phyloP scores from a whole-genome alignment of 64 coral and sea anemone genomes.

The Actinia tenebrosa region DNA sequence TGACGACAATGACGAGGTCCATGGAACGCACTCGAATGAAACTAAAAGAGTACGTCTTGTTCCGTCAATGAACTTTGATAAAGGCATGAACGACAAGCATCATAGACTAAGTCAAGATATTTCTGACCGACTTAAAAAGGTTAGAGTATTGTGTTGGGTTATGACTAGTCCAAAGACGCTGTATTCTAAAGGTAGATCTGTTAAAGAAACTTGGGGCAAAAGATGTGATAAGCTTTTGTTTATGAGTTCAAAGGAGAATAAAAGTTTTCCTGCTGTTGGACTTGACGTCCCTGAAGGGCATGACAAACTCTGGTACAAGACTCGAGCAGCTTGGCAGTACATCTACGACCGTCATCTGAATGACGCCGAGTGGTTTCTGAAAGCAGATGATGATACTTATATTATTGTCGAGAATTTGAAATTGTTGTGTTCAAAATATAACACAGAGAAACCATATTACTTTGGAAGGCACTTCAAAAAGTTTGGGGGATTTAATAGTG shows the following conservation, averaged over 20 bases:
- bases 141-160: constrained; percentile 59
- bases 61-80: constrained; percentile 43
- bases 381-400: constrained; percentile 73
- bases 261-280: constrained; percentile 46
- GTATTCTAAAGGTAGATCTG: constrained; percentile 54
- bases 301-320: constrained; percentile 66
- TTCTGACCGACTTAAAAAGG: constrained; percentile 20
- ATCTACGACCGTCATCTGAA: constrained; percentile 44
- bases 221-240: constrained; percentile 59
- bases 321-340: constrained; percentile 62
- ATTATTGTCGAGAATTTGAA: constrained; percentile 61
- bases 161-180: constrained; percentile 55
- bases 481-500: constrained; percentile 55
- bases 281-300: constrained; percentile 58
- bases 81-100: constrained; percentile 52
- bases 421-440: constrained; percentile 33
- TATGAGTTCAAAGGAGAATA: constrained; percentile 61
- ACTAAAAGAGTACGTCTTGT: constrained; percentile 41
- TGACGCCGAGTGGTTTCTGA: constrained; percentile 71
- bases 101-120: constrained; percentile 41
- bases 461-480: constrained; percentile 52
- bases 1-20: not conserved
- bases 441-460: constrained; percentile 56
- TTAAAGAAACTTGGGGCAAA: constrained; percentile 78
- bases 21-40: not conserved